These are phyloP conservation scores for Tupaia chinensis DNA, from an alignment of 2,113 vertebrate species.

Conservation along the genomic window DNA sequence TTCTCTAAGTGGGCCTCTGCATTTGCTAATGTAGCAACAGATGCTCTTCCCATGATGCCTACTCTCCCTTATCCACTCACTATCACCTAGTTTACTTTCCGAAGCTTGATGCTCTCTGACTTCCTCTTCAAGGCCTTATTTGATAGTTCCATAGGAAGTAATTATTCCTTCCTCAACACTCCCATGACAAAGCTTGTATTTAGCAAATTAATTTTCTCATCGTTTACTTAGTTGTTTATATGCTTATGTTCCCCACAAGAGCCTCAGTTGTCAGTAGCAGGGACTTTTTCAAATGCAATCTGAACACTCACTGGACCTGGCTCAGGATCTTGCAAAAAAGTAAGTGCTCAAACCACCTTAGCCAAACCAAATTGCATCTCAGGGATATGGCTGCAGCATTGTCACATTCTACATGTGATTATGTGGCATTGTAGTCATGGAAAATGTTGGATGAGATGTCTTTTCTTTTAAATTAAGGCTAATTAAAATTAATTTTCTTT, in stretches of 20 bases:
- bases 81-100: neutral
- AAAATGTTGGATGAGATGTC: constrained; percentile 1
- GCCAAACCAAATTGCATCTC: neutral
- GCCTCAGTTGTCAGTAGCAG: neutral
- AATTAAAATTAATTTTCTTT: constrained; percentile 78
- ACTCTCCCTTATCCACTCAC: neutral
- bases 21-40: neutral
- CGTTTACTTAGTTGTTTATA: constrained; percentile 46
- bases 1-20: neutral
- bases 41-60: accelerated
- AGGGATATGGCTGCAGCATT: neutral
- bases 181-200: constrained; percentile 46
- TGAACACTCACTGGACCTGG: neutral
- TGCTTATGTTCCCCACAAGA: neutral
- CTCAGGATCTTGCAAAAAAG: neutral
- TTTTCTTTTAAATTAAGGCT: constrained; percentile 69
- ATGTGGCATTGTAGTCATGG: neutral
- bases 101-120: neutral
- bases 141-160: constrained; percentile 26
- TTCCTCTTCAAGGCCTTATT: constrained; percentile 8
- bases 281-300: neutral
- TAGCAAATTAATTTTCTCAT: constrained; percentile 61
- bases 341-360: neutral
- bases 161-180: neutral
- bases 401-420: neutral